phyloP scores from a whole-genome alignment of 2,797 vertebrate genomes.

The Pangasius macronema region DNA sequence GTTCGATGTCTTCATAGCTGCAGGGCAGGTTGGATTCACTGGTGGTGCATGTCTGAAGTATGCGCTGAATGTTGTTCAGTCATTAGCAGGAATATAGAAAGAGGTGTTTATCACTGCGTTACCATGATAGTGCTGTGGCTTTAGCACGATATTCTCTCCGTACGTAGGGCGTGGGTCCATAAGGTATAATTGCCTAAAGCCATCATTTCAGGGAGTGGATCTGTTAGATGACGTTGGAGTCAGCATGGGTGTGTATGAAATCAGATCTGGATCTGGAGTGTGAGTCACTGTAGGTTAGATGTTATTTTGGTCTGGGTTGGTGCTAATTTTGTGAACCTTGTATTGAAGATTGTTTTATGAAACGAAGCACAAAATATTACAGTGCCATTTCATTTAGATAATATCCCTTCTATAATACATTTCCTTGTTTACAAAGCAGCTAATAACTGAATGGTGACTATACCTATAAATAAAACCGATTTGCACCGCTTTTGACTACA shows the following conservation, averaged over 20 bases:
- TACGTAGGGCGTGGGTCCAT: conserved; percentile 57
- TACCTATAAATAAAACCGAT: neutral
- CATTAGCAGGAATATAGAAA: conserved; percentile 57
- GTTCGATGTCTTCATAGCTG: conserved; percentile 65
- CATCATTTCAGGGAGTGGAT: conserved; percentile 52
- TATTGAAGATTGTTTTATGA: neutral
- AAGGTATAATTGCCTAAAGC: conserved; percentile 57
- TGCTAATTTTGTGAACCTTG: neutral
- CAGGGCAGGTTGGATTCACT: conserved; percentile 57
- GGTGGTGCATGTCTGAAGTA: conserved; percentile 59
- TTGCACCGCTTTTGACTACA: neutral
- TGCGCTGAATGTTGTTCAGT: conserved; percentile 59
- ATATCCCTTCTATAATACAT: neutral
- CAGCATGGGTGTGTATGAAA: conserved; percentile 6
- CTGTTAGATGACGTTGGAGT: neutral
- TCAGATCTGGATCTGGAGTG: neutral
- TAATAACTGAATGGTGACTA: too few relatives aligned
- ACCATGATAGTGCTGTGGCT: conserved; percentile 29
- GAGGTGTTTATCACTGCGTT: conserved; percentile 43
- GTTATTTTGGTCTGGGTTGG: neutral
- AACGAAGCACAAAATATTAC: neutral
- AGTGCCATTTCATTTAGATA: too few relatives aligned
- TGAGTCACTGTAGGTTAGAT: neutral
- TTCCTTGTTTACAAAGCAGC: neutral
- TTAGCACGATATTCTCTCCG: conserved; percentile 51